Evolutionary conservation across 2,888 invertebrate genomes (phyloP), one percentile per base, ranked within the genome.

Genomic region (Rhagium mordax): DNA sequence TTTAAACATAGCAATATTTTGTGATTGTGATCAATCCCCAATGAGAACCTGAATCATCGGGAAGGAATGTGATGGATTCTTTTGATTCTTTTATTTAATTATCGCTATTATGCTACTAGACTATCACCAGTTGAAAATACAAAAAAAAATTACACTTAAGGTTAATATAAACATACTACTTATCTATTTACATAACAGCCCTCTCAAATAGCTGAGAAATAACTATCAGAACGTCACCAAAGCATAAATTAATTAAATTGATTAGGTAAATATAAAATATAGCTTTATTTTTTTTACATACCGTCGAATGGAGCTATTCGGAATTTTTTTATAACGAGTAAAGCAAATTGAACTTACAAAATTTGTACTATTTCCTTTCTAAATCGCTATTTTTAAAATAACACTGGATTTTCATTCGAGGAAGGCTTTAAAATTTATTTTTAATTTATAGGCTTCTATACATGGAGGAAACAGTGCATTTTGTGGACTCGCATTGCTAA

Each of bases 161-260:
- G 20, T 68, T 53, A 53, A 33, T 51, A 18, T 62, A 33, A 64
- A 72, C 24, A 59, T 33, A 62, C 55, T 55, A 53, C 53, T 41
- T 53, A 70, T 73, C 61, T 79, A 79, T 78, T 72, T 79, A 79
- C 76, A 79, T 72, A 74, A 78, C 76, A 75, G 72, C 72, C 76
- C 70, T 74, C 74, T 76, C 78, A 77, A 29, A 64, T 57, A 78
- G 77, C 77, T 77, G 53, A 77, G 76, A 74, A 79, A 76, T 74
- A 75, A 74, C 76, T 72, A 73, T 72, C 55, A 70, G 66, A 60
- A 70, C 66, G 33, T 71, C 59, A 53, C 33, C 65, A 55, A 15
- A 59, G 21, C 4, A 10, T 18, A 51, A 18, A 51, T 16, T 0
- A 41, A 41, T n/a, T n/a, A 41, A n/a, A 4, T 41, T 13, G n/a